Conservation (phyloP, 2,113 vertebrate species). For the Rhinichthys klamathensis region DNA sequence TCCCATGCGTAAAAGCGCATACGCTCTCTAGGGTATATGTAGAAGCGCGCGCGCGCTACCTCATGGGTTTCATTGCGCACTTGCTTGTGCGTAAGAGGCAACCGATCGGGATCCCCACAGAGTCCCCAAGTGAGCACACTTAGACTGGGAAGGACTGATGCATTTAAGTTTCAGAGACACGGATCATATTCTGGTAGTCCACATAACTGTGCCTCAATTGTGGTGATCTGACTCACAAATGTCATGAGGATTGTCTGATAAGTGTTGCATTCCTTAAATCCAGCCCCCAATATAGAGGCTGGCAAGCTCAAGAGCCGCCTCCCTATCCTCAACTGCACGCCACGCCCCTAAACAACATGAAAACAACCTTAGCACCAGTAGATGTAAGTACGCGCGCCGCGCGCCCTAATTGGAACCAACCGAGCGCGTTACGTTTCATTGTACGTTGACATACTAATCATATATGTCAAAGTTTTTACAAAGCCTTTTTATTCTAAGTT, state of each 20-base stretch:
- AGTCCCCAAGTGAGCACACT: not conserved
- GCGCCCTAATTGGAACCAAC: not conserved
- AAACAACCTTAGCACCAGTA: not conserved
- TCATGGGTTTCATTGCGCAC: slow-evolving; percentile 8
- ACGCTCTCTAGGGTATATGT: not conserved
- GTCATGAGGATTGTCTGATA: not conserved
- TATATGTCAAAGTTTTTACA: too few species aligned
- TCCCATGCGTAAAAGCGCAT: slow-evolving; percentile 36
- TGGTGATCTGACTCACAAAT: not conserved
- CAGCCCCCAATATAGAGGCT: not conserved
- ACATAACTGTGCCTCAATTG: not conserved
- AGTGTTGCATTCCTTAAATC: slow-evolving; percentile 17
- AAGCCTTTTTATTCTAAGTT: too few species aligned
- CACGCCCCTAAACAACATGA: not conserved
- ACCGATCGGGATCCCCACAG: not conserved
- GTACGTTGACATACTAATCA: too few species aligned
- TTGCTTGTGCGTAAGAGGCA: not conserved
- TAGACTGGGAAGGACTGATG: not conserved
- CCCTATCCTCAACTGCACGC: not conserved
- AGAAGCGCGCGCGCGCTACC: not conserved
- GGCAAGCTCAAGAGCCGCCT: slow-evolving; percentile 29
- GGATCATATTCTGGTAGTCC: not conserved
- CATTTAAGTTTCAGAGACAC: not conserved
- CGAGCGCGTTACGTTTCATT: too few species aligned
- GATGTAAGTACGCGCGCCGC: not conserved